These are phyloP conservation scores for Corynorhinus townsendii DNA, from an alignment of 2,113 vertebrate species.

Conservation along the genomic window DNA sequence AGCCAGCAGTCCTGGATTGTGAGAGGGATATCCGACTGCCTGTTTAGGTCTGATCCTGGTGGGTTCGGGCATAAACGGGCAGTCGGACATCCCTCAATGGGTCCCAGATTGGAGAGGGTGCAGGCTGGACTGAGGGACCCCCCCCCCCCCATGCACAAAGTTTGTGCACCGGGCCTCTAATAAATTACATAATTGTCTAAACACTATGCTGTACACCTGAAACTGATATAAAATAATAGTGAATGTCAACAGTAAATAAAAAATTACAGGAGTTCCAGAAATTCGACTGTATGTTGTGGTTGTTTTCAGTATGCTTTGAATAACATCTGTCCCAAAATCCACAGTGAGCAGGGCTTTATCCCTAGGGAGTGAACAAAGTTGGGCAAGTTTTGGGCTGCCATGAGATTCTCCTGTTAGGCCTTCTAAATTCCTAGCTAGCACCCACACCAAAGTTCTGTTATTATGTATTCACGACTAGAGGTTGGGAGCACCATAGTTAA, in stretches of 20 bases:
- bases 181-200: not conserved
- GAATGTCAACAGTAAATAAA: not conserved
- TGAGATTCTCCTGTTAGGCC: not conserved
- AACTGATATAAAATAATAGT: not conserved
- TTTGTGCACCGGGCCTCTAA: no score
- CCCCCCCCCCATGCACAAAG: no score
- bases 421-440: not conserved
- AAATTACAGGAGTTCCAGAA: not conserved
- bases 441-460: not conserved
- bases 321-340: not conserved
- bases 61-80: no score
- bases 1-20: no score
- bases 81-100: no score
- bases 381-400: not conserved
- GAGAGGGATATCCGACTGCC: no score
- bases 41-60: no score
- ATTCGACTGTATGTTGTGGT: not conserved
- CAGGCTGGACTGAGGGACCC: no score
- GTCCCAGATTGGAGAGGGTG: no score
- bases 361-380: not conserved
- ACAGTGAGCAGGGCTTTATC: not conserved
- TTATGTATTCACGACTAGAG: not conserved
- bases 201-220: not conserved
- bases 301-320: not conserved
- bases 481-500: not conserved